These are phyloP conservation scores for Philypnodon macrostomus DNA, from an alignment of 2,797 vertebrate species.

Conservation along the genomic window DNA sequence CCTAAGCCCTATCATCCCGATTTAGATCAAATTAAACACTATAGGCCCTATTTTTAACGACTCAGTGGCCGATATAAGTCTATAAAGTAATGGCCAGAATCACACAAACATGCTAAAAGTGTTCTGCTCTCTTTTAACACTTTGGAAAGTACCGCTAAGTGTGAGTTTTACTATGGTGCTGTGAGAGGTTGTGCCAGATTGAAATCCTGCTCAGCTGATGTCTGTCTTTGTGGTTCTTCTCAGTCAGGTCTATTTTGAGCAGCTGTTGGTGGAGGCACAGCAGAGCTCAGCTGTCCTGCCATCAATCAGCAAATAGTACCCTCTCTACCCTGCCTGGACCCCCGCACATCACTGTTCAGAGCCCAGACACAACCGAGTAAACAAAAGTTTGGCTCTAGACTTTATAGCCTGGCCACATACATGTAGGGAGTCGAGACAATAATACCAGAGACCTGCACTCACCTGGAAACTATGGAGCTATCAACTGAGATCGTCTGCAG, in stretches of 20 bases:
- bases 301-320: constrained; percentile 65
- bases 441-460: not conserved
- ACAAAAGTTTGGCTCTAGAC: no score
- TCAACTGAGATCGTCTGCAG: constrained; percentile 19
- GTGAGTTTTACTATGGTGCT: not conserved
- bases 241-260: constrained; percentile 71
- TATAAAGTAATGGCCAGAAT: not conserved
- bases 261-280: constrained; percentile 65
- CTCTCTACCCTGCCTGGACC: not conserved
- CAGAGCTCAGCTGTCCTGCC: constrained; percentile 74
- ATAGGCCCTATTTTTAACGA: constrained; percentile 1
- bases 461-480: not conserved
- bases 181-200: constrained; percentile 6
- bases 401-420: not conserved
- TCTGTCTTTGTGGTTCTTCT: constrained; percentile 13
- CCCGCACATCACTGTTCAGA: not conserved
- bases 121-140: not conserved
- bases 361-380: constrained; percentile 10
- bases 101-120: not conserved
- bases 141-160: not conserved
- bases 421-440: not conserved
- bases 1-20: not conserved
- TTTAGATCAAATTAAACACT: constrained; percentile 4
- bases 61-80: not conserved
- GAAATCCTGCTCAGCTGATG: constrained; percentile 15